Evolutionary conservation across 2,113 vertebrate species (phyloP).

Genomic region (Centrocercus urophasianus): DNA sequence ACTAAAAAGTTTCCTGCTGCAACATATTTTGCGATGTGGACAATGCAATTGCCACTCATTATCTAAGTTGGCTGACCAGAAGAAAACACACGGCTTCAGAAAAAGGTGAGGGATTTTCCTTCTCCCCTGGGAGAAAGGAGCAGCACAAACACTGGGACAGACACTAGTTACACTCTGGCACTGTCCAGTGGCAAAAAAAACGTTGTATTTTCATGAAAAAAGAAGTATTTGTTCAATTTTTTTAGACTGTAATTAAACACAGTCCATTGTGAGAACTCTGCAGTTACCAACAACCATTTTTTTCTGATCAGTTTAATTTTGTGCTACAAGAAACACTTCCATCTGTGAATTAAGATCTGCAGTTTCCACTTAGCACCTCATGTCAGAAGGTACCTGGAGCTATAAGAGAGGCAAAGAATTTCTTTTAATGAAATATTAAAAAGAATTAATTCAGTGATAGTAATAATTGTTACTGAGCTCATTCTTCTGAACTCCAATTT

Average conservation of each 20-base stretch:
- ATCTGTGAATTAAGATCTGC: constrained; percentile 37
- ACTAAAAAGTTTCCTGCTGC: background rate
- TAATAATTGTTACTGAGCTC: constrained; percentile 9
- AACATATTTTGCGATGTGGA: background rate
- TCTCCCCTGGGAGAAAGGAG: background rate
- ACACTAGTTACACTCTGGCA: background rate
- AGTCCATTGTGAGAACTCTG: background rate
- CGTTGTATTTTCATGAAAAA: background rate
- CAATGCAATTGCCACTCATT: background rate
- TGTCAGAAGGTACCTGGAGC: constrained; percentile 45
- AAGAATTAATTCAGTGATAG: constrained; percentile 43
- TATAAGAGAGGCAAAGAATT: constrained; percentile 5
- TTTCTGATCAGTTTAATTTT: constrained; percentile 27
- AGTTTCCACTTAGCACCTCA: constrained; percentile 15
- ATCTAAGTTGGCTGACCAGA: background rate
- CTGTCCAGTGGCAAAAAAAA: background rate
- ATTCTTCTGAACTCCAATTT: constrained; percentile 37
- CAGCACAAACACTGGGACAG: background rate
- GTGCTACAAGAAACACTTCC: constrained; percentile 37
- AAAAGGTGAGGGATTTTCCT: background rate
- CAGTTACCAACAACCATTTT: background rate
- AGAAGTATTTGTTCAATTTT: background rate
- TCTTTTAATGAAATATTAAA: constrained; percentile 57
- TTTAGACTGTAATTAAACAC: background rate
- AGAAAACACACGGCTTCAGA: background rate